Conservation (phyloP, 2,888 invertebrate genomes). For the Drosophila suboccidentalis region DNA sequence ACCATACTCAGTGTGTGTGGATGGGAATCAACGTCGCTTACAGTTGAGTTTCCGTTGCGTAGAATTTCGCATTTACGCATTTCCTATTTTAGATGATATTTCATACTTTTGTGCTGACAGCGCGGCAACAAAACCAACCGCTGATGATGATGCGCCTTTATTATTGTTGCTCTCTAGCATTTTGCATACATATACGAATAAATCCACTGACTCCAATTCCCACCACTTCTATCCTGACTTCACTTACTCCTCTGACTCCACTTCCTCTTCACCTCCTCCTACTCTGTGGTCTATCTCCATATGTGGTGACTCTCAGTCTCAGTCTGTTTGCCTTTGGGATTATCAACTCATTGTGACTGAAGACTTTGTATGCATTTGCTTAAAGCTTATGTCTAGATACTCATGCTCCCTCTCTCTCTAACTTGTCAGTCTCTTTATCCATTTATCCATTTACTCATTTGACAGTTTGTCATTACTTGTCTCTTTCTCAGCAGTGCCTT, state of each 20-base stretch:
- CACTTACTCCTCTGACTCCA: conserved; percentile 14
- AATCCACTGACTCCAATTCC: conserved; percentile 13
- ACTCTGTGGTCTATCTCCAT: conserved; percentile 3
- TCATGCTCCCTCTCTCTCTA: neutral
- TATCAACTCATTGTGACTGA: conserved; percentile 75
- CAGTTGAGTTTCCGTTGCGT: conserved; percentile 75
- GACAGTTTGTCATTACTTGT: conserved; percentile 42
- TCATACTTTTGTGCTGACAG: conserved; percentile 79
- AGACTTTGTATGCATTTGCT: conserved; percentile 42
- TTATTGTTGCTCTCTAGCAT: conserved; percentile 79
- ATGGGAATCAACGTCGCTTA: conserved; percentile 63
- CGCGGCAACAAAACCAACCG: conserved; percentile 54
- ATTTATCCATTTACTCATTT: conserved; percentile 63
- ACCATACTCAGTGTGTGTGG: conserved; percentile 31
- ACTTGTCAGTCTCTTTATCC: conserved; percentile 46
- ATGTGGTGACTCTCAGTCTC: conserved; percentile 13
- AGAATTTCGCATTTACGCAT: conserved; percentile 80
- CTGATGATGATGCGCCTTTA: conserved; percentile 80
- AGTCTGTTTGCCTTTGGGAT: conserved; percentile 72
- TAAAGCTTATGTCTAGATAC: conserved; percentile 16
- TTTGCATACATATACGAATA: conserved; percentile 34
- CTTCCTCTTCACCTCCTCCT: neutral
- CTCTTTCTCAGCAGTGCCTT: conserved; percentile 23
- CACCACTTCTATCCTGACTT: neutral
- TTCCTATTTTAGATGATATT: conserved; percentile 81